Percentiles rank a stretch among this genome's conserved stretches.
phyloP scores from a whole-genome alignment of 1,140 invertebrate genomes.

The honey bee (Apis mellifera) region DNA sequence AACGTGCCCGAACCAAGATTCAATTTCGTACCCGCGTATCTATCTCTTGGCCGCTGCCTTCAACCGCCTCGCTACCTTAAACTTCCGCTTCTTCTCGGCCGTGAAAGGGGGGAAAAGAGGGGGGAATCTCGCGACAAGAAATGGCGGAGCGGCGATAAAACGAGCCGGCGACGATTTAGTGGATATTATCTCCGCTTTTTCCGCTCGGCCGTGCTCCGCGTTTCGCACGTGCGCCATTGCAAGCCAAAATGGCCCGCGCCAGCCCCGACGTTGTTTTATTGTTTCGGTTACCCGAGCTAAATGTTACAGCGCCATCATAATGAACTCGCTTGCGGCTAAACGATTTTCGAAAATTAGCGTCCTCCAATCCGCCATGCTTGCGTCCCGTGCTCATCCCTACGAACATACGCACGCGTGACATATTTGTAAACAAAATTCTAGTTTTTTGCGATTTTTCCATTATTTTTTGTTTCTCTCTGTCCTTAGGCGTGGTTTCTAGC shows the following conservation, averaged over 20 bases:
- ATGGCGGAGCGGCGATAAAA: conserved; percentile 58
- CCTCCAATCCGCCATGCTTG: no score
- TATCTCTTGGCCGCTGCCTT: background rate
- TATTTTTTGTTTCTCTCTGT: background rate
- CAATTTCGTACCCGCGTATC: conserved; percentile 54
- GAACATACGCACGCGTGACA: no score
- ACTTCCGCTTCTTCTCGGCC: background rate
- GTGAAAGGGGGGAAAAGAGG: background rate
- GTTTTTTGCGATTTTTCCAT: background rate
- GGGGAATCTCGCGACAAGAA: conserved; percentile 28
- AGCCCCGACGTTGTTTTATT: conserved; percentile 36
- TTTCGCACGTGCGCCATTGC: conserved; percentile 14
- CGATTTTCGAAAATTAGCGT: conserved; percentile 30
- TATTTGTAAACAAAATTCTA: no score
- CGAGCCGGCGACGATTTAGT: conserved; percentile 68
- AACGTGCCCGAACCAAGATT: conserved; percentile 38
- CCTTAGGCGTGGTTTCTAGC: conserved; percentile 69
- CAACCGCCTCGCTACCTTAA: background rate
- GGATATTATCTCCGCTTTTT: conserved; percentile 72
- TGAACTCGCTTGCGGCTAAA: conserved; percentile 26
- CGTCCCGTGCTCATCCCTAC: no score
- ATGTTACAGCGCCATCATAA: conserved; percentile 22
- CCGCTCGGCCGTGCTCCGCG: conserved; percentile 59
- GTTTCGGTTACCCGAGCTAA: conserved; percentile 25
- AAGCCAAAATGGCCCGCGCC: conserved; percentile 8